A percentile compares a stretch with the other conserved stretches of the same genome.
Evolutionary conservation across 1,140 invertebrate genomes (phyloP).

Genomic region (Lepeophtheirus salmonis): DNA sequence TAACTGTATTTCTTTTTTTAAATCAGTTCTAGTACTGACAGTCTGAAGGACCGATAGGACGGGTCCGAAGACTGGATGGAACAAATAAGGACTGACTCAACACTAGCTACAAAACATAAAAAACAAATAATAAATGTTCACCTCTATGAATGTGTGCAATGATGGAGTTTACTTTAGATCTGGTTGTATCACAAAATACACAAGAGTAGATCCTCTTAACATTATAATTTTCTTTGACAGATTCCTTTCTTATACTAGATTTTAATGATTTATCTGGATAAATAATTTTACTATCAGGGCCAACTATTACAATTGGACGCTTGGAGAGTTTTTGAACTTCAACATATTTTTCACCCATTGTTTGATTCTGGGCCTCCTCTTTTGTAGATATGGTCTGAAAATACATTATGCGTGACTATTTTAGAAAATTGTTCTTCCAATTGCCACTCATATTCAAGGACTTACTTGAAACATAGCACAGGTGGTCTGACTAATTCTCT

Average conservation of each 20-base stretch:
- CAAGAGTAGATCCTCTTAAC: no score
- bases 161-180: neutral
- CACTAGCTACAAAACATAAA: no score
- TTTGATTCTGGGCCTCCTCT: neutral
- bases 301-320: neutral
- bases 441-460: neutral
- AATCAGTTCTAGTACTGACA: no score
- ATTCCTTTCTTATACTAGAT: neutral
- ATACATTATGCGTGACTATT: neutral
- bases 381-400: neutral
- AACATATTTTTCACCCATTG: neutral
- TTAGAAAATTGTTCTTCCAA: neutral
- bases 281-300: slow-evolving; percentile 2
- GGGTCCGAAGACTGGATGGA: no score
- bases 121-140: neutral
- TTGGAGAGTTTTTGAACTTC: neutral
- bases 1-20: no score
- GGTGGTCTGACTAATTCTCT: neutral
- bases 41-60: no score
- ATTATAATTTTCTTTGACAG: neutral
- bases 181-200: neutral
- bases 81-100: no score
- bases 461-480: slow-evolving; percentile 10
- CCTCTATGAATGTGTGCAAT: neutral
- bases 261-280: neutral